phyloP scores from a whole-genome alignment of 2,888 invertebrate species.

The Thelaira solivaga region DNA sequence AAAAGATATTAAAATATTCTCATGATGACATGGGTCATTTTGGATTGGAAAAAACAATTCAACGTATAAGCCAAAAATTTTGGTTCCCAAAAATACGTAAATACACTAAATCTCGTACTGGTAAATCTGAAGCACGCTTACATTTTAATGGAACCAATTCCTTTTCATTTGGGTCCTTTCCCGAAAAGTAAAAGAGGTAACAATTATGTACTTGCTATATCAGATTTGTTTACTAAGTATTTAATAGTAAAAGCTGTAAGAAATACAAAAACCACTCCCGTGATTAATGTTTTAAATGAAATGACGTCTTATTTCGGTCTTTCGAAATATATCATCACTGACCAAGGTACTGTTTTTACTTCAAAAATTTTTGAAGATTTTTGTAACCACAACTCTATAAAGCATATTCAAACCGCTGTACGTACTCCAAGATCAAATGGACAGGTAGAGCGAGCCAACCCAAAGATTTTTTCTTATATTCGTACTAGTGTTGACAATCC shows the following conservation, averaged over 20 bases:
- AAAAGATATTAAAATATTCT: not conserved
- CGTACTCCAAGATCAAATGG: no score
- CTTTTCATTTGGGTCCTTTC: conserved; percentile 59
- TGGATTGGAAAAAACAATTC: not conserved
- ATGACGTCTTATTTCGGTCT: no score
- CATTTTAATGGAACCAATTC: not conserved
- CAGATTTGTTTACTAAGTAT: no score
- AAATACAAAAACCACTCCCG: not conserved
- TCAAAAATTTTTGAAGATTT: conserved; percentile 63
- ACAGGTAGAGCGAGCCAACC: conserved; percentile 27
- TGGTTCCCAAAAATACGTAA: conserved; percentile 2
- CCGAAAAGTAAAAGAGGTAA: not conserved
- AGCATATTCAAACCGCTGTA: no score
- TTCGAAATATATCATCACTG: no score
- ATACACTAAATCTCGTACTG: not conserved
- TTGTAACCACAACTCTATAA: not conserved
- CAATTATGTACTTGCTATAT: conserved; percentile 47
- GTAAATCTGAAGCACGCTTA: no score
- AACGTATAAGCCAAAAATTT: not conserved
- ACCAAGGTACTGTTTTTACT: conserved; percentile 59
- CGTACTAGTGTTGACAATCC: not conserved
- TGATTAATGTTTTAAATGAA: conserved; percentile 44
- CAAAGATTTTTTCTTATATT: not conserved
- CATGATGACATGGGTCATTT: not conserved
- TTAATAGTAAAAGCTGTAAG: no score